phyloP scores from a whole-genome alignment of 2,797 vertebrate species.

The Sebastes reedi region DNA sequence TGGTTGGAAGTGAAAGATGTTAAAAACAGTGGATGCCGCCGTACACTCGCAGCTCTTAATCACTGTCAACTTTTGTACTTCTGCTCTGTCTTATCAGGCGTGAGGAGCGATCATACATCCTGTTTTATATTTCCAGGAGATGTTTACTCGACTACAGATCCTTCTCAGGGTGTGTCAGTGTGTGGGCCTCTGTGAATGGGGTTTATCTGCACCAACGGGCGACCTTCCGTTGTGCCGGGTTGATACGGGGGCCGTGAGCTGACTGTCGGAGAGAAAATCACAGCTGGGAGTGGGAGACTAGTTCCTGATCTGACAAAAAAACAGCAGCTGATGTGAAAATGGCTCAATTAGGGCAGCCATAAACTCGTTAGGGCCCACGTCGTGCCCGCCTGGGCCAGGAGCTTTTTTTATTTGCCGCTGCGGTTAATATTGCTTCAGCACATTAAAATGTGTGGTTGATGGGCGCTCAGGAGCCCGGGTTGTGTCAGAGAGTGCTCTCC shows the following conservation, averaged over 20 bases:
- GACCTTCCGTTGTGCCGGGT: constrained; percentile 62
- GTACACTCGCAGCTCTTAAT: constrained; percentile 20
- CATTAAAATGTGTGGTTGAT: constrained; percentile 80
- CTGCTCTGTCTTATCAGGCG: constrained; percentile 32
- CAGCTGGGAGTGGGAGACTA: constrained; percentile 58
- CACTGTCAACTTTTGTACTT: constrained; percentile 44
- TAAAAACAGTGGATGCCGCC: constrained; percentile 45
- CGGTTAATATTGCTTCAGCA: constrained; percentile 79
- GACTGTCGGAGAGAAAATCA: constrained; percentile 64
- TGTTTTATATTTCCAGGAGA: constrained; percentile 41
- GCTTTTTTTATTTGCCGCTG: constrained; percentile 65
- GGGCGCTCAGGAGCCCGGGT: constrained; percentile 71
- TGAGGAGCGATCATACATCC: constrained; percentile 27
- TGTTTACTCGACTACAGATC: constrained; percentile 28
- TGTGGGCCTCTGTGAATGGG: constrained; percentile 36
- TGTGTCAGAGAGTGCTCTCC: constrained; percentile 80
- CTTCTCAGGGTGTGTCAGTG: constrained; percentile 32
- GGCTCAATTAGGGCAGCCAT: constrained; percentile 81
- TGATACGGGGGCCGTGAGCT: constrained; percentile 49
- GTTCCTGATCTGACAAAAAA: constrained; percentile 75
- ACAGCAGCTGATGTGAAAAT: constrained; percentile 80
- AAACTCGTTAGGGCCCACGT: constrained; percentile 79
- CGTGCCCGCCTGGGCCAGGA: constrained; percentile 50
- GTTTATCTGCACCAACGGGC: constrained; percentile 45
- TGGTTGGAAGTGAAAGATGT: constrained; percentile 61